Evolutionary conservation across 2,113 vertebrate species (phyloP).

Genomic region (Pipa parva): DNA sequence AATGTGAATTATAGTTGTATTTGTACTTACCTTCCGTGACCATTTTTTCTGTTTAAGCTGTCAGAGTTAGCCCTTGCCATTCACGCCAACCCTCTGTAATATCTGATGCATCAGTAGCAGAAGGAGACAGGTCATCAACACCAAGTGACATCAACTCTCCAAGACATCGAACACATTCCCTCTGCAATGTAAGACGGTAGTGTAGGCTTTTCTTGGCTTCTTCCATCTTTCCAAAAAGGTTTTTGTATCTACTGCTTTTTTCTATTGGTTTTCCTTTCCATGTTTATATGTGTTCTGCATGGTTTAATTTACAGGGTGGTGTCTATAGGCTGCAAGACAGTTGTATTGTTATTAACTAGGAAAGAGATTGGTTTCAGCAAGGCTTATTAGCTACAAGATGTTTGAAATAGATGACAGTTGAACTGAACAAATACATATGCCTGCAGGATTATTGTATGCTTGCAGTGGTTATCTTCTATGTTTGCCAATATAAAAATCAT

Average conservation of each 20-base stretch:
- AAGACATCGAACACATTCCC: conserved; percentile 93
- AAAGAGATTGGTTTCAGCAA: no score
- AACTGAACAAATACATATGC: no score
- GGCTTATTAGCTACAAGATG: no score
- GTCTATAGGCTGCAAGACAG: not conserved
- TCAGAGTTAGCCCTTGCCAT: conserved; percentile 93
- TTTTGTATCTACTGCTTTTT: conserved; percentile 55
- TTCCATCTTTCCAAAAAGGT: conserved; percentile 57
- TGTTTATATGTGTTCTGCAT: conserved; percentile 8
- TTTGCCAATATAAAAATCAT: no score
- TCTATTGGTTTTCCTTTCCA: not conserved
- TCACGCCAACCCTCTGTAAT: conserved; percentile 92
- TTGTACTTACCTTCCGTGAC: not conserved
- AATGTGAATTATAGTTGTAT: not conserved
- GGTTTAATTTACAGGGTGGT: not conserved
- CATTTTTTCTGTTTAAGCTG: conserved; percentile 61
- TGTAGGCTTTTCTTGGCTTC: conserved; percentile 36
- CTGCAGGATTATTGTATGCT: no score
- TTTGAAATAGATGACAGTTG: no score
- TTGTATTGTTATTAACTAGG: no score
- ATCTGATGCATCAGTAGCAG: conserved; percentile 84
- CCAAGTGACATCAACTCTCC: conserved; percentile 97
- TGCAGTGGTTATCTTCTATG: no score
- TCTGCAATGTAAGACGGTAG: conserved; percentile 92
- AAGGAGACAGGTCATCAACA: conserved; percentile 92